Conservation (phyloP, 2,888 invertebrate genomes). For the Drosophila atroscutellata region DNA sequence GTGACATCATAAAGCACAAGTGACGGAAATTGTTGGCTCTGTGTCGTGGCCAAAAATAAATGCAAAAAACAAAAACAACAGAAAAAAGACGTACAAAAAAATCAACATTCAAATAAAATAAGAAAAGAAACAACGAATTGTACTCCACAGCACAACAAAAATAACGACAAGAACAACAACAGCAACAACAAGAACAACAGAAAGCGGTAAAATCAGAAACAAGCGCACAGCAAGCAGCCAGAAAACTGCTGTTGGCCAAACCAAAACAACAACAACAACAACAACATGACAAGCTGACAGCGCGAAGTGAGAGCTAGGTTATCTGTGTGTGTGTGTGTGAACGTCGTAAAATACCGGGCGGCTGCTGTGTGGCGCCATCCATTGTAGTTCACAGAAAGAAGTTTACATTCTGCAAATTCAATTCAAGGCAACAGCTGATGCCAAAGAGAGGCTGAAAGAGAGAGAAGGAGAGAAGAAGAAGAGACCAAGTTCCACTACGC, state of each 20-base stretch:
- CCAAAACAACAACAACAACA: constrained; percentile 25
- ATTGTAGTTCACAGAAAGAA: constrained; percentile 20
- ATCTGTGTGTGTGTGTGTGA: not conserved
- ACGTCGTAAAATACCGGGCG: constrained; percentile 45
- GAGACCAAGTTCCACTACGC: constrained; percentile 14
- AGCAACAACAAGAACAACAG: constrained; percentile 20
- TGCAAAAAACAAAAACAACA: constrained; percentile 49
- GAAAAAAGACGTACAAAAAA: constrained; percentile 22
- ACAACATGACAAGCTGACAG: constrained; percentile 16
- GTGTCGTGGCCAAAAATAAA: constrained; percentile 70
- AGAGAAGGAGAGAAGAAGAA: constrained; percentile 1
- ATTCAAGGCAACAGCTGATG: constrained; percentile 36
- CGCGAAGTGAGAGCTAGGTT: constrained; percentile 25
- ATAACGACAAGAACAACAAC: constrained; percentile 2
- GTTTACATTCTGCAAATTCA: constrained; percentile 1
- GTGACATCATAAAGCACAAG: constrained; percentile 65
- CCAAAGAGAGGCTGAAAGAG: constrained; percentile 11
- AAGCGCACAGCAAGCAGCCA: constrained; percentile 30
- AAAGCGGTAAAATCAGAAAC: constrained; percentile 53
- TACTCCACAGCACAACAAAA: constrained; percentile 33
- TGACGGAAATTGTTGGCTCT: constrained; percentile 60
- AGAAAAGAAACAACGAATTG: constrained; percentile 35
- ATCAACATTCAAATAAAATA: constrained; percentile 28
- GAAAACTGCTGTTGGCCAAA: constrained; percentile 36
- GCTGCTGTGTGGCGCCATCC: constrained; percentile 60